A percentile compares a stretch with the other conserved stretches of the same genome.
These are phyloP conservation scores for Micrasema minimum DNA, from an alignment of 1,140 invertebrate genomes.

Conservation along the genomic window DNA sequence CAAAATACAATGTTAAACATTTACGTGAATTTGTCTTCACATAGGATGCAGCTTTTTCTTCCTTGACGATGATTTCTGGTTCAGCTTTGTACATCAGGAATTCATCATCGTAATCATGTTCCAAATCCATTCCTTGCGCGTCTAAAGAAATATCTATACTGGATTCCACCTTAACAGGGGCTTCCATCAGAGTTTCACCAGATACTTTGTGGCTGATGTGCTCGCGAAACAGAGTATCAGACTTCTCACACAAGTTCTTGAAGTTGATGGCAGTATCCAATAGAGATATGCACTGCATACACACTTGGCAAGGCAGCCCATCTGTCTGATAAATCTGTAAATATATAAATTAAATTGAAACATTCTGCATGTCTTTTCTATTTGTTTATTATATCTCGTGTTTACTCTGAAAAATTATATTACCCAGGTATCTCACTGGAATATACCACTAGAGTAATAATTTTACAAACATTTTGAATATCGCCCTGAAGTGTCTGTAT, in stretches of 20 bases:
- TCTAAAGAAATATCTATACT: slow-evolving; percentile 4
- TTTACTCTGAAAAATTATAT: neutral
- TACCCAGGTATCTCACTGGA: neutral
- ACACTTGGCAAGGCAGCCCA: slow-evolving; percentile 45
- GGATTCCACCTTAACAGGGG: neutral
- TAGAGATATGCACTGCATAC: slow-evolving; percentile 32
- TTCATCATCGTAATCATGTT: slow-evolving; percentile 33
- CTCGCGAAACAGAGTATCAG: slow-evolving; percentile 39
- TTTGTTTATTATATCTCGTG: neutral
- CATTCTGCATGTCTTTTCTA: neutral
- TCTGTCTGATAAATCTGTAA: slow-evolving; percentile 32
- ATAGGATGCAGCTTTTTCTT: neutral
- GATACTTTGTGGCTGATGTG: slow-evolving; percentile 12
- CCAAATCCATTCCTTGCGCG: slow-evolving; percentile 18
- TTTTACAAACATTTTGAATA: neutral
- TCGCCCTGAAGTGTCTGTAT: no score
- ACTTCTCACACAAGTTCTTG: slow-evolving; percentile 35
- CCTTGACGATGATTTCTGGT: slow-evolving; percentile 1
- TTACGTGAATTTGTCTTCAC: neutral
- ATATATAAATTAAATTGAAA: neutral
- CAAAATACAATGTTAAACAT: neutral
- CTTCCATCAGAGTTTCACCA: neutral
- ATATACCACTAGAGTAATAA: no score
- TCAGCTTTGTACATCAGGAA: slow-evolving; percentile 38
- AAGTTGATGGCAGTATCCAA: slow-evolving; percentile 41